A percentile compares a stretch with the other conserved stretches of the same genome.
Evolutionary conservation across 64 coral and sea anemone genomes (phyloP).

Genomic region (Exaiptasia diaphana): DNA sequence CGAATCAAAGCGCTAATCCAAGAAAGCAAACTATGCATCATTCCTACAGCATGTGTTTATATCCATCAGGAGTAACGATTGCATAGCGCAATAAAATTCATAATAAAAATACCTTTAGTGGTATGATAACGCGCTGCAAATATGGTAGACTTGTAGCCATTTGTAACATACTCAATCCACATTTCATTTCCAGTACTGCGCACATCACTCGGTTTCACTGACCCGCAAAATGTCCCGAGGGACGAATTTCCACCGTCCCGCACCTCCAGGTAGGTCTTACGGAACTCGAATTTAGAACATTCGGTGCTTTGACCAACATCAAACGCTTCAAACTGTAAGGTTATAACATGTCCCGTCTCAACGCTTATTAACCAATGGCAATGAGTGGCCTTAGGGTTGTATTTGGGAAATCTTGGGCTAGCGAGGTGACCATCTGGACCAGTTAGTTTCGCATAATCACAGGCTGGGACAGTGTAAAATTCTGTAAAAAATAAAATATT

Average conservation of each 20-base stretch:
- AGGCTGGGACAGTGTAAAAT: no score
- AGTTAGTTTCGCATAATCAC: background rate
- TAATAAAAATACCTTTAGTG: slow-evolving; percentile 4
- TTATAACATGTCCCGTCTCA: background rate
- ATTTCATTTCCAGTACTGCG: slow-evolving; percentile 24
- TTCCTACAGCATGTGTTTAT: no score
- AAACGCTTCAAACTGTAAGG: slow-evolving; percentile 34
- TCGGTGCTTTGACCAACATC: background rate
- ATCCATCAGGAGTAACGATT: no score
- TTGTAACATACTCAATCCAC: slow-evolving; percentile 25
- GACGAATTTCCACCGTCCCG: slow-evolving; percentile 29
- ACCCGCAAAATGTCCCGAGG: slow-evolving; percentile 30
- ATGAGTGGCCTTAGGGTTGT: background rate
- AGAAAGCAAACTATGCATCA: no score
- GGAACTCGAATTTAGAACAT: background rate
- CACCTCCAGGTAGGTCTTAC: slow-evolving; percentile 2
- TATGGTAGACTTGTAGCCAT: slow-evolving; percentile 13
- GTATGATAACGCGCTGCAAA: slow-evolving; percentile 33
- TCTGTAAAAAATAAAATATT: no score
- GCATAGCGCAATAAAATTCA: no score
- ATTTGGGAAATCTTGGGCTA: slow-evolving; percentile 34
- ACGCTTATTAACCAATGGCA: slow-evolving; percentile 39
- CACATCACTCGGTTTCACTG: background rate
- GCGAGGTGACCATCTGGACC: background rate
- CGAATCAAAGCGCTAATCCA: no score